These are phyloP conservation scores for Medauroidea extradentata DNA, from an alignment of 1,140 invertebrate species.

Conservation along the genomic window DNA sequence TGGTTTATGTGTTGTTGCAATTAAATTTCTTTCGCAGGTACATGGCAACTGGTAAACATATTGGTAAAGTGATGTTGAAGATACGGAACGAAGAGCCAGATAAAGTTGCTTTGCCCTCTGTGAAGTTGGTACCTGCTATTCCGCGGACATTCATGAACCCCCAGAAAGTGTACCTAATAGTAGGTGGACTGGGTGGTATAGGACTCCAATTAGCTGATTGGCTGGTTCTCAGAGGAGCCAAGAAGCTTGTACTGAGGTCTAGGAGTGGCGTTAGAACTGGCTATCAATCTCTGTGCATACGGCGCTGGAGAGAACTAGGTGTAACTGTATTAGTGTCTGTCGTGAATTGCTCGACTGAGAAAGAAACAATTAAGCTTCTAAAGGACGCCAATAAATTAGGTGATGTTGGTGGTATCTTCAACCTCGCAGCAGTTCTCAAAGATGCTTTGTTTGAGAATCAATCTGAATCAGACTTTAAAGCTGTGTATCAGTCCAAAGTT, in stretches of 20 bases:
- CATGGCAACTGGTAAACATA: constrained; percentile 95
- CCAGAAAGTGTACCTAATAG: constrained; percentile 80
- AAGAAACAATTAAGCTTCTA: constrained; percentile 53
- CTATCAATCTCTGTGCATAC: constrained; percentile 56
- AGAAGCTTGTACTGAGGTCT: constrained; percentile 73
- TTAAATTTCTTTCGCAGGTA: constrained; percentile 54
- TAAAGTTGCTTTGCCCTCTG: constrained; percentile 43
- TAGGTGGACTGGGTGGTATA: constrained; percentile 83
- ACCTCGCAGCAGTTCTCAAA: constrained; percentile 61
- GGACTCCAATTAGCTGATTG: constrained; percentile 88
- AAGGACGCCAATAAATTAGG: constrained; percentile 52
- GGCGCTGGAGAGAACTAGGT: constrained; percentile 49
- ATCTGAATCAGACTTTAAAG: constrained; percentile 50
- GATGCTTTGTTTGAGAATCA: constrained; percentile 61
- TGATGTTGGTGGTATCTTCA: constrained; percentile 72
- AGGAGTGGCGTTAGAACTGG: constrained; percentile 71
- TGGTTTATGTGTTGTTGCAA: too few relatives aligned
- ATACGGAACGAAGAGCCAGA: constrained; percentile 71
- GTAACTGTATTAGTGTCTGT: constrained; percentile 47
- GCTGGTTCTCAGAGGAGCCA: constrained; percentile 75
- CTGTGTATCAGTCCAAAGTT: constrained; percentile 55
- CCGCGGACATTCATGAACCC: constrained; percentile 83
- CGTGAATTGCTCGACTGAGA: constrained; percentile 43
- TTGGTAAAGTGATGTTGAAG: constrained; percentile 91
- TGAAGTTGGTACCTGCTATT: constrained; percentile 66